Percentiles rank a stretch among this genome's conserved stretches.
Evolutionary conservation across 1,140 invertebrate genomes (phyloP).

Genomic region (Helicoverpa armigera): DNA sequence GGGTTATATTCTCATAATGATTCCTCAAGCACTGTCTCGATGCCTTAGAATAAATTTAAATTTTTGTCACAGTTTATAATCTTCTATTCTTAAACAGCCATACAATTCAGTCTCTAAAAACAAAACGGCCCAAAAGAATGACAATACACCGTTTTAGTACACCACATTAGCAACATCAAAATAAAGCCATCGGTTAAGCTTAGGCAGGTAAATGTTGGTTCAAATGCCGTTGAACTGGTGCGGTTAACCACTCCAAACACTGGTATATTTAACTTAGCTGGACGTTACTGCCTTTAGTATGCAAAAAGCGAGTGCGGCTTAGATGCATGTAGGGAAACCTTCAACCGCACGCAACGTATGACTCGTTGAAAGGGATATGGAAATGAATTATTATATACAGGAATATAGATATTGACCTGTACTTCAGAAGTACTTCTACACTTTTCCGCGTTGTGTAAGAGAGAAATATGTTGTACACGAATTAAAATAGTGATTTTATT

Average conservation of each 20-base stretch:
- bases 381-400: background rate
- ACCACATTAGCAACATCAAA: conserved; percentile 1
- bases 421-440: no score
- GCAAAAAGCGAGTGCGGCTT: conserved; percentile 35
- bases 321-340: background rate
- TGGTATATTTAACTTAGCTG: conserved; percentile 35
- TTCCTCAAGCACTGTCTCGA: no score
- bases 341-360: background rate
- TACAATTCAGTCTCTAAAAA: no score
- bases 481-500: no score
- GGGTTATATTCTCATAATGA: no score
- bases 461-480: no score
- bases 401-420: background rate
- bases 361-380: no score
- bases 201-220: conserved; percentile 23
- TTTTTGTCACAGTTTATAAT: no score
- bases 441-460: no score
- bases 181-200: conserved; percentile 14
- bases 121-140: no score
- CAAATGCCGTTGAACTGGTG: conserved; percentile 34
- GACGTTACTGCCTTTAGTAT: conserved; percentile 24
- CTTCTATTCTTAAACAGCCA: no score
- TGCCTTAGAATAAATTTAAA: no score
- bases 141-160: background rate
- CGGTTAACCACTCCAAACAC: conserved; percentile 37